Evolutionary conservation across 2,888 invertebrate species (phyloP).

Genomic region (Noctua pronuba): DNA sequence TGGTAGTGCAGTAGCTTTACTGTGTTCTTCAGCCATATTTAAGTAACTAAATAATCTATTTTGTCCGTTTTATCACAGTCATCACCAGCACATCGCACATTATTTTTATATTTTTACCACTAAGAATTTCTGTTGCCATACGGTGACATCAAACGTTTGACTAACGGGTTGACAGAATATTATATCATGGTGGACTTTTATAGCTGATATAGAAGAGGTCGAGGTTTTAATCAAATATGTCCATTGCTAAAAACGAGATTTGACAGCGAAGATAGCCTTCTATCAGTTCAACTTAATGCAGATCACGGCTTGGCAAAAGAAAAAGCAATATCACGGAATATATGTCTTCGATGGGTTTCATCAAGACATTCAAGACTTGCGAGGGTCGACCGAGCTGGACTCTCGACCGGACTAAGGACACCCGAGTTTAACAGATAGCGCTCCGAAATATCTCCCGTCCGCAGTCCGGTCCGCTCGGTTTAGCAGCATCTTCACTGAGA

Average conservation of each 20-base stretch:
- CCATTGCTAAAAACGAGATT: constrained; percentile 7
- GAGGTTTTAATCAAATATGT: constrained; percentile 26
- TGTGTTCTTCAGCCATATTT: constrained; percentile 14
- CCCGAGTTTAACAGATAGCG: not conserved
- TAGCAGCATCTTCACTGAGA: not conserved
- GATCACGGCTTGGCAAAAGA: not conserved
- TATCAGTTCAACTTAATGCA: not conserved
- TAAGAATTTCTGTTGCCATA: constrained; percentile 20
- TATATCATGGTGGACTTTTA: constrained; percentile 22
- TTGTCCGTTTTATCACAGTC: constrained; percentile 22
- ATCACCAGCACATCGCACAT: constrained; percentile 30
- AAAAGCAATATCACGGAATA: not conserved
- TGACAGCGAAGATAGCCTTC: not conserved
- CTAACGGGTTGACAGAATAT: constrained; percentile 12
- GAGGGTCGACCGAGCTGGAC: not conserved
- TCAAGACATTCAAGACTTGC: not conserved
- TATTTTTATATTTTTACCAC: constrained; percentile 24
- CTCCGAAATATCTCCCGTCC: not conserved
- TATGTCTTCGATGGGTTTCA: not conserved
- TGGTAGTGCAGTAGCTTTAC: not conserved
- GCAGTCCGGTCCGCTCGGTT: not conserved
- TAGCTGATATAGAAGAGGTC: not conserved
- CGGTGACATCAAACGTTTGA: constrained; percentile 9
- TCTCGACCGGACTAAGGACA: not conserved
- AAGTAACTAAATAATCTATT: constrained; percentile 19